phyloP scores from a whole-genome alignment of 2,797 vertebrate genomes.

The Antennarius maculatus region DNA sequence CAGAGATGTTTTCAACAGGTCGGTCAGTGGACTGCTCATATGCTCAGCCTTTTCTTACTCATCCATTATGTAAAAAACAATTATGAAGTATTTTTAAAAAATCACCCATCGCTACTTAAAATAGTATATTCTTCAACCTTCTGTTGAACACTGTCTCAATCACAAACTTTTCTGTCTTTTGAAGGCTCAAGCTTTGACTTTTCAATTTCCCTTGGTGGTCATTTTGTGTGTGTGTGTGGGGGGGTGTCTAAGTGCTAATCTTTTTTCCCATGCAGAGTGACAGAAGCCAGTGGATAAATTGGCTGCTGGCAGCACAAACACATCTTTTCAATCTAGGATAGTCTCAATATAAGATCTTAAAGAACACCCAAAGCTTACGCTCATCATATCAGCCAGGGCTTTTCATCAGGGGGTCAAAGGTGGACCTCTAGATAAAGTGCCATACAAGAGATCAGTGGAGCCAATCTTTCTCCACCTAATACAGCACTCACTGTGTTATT shows the following conservation, averaged over 20 bases:
- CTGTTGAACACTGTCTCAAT: slow-evolving; percentile 6
- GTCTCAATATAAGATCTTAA: slow-evolving; percentile 91
- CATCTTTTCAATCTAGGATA: slow-evolving; percentile 92
- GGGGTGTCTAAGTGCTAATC: slow-evolving; percentile 88
- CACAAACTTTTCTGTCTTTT: slow-evolving; percentile 86
- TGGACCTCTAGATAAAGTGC: slow-evolving; percentile 95
- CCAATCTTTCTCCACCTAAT: slow-evolving; percentile 84
- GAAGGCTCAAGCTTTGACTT: slow-evolving; percentile 85
- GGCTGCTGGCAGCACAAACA: slow-evolving; percentile 89
- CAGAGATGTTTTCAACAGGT: slow-evolving; percentile 61
- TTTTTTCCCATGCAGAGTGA: slow-evolving; percentile 93
- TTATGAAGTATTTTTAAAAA: neutral
- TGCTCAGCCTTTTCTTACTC: slow-evolving; percentile 48
- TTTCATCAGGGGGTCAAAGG: slow-evolving; percentile 94
- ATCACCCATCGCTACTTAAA: neutral
- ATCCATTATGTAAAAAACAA: slow-evolving; percentile 22
- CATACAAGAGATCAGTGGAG: slow-evolving; percentile 95
- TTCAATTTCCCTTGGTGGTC: slow-evolving; percentile 87
- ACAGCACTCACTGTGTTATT: slow-evolving; percentile 72
- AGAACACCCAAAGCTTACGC: slow-evolving; percentile 92
- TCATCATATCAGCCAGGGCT: slow-evolving; percentile 88
- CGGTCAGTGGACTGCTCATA: slow-evolving; percentile 69
- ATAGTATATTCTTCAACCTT: neutral
- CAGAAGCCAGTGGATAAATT: slow-evolving; percentile 90
- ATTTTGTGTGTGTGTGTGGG: slow-evolving; percentile 71